A percentile compares a stretch with the other conserved stretches of the same genome.
Conservation (phyloP, 2,888 invertebrate species). For the Melanchra persicariae region DNA sequence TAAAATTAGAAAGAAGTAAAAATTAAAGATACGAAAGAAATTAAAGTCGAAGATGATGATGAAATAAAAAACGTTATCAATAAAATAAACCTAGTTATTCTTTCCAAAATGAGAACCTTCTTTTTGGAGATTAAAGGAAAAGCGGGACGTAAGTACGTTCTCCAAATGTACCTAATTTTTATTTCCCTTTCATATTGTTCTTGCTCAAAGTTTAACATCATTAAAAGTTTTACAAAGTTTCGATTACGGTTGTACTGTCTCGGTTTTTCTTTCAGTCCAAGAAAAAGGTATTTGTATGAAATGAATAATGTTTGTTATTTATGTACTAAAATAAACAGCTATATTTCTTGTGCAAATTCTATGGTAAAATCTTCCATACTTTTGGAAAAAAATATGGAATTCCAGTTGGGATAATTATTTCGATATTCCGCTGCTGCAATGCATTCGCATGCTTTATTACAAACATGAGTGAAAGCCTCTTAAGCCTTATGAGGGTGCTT, state of each 20-base stretch:
- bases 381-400: background rate
- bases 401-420: slow-evolving; percentile 12
- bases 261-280: slow-evolving; percentile 22
- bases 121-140: slow-evolving; percentile 11
- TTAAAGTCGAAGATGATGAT: background rate
- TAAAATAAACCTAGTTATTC: background rate
- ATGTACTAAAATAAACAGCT: background rate
- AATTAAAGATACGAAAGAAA: background rate
- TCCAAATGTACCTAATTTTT: slow-evolving; percentile 40
- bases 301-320: slow-evolving; percentile 33
- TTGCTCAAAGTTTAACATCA: slow-evolving; percentile 52
- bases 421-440: slow-evolving; percentile 22
- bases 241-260: slow-evolving; percentile 34
- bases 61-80: background rate
- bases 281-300: slow-evolving; percentile 18
- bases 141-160: slow-evolving; percentile 10
- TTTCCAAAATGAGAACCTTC: background rate
- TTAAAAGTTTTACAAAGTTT: slow-evolving; percentile 53
- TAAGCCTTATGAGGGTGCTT: slow-evolving; percentile 14
- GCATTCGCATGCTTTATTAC: slow-evolving; percentile 13
- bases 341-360: background rate
- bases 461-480: slow-evolving; percentile 15
- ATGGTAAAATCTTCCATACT: background rate
- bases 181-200: slow-evolving; percentile 52
- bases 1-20: background rate